Evolutionary conservation across 2,113 vertebrate genomes (phyloP).

Genomic region (Gnathonemus echidnorhynchus): DNA sequence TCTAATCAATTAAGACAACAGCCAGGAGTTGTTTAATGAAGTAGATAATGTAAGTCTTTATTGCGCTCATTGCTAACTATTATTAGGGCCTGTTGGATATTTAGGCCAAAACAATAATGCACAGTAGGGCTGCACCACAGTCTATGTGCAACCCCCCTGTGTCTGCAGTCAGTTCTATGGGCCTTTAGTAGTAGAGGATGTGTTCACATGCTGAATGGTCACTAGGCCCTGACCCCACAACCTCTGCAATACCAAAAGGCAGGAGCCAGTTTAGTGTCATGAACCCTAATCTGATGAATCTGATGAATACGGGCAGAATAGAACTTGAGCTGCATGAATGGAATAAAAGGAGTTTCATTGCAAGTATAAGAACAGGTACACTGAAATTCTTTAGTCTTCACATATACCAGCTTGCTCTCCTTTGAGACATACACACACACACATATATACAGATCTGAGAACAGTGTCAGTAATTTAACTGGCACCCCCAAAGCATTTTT

Average conservation of each 20-base stretch:
- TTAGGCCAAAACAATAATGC: neutral
- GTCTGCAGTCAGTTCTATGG: neutral
- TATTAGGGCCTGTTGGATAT: neutral
- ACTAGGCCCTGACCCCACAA: neutral
- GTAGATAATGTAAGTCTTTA: neutral
- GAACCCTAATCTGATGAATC: neutral
- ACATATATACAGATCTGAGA: neutral
- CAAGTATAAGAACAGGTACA: neutral
- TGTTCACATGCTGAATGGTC: neutral
- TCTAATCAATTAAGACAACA: slow-evolving; percentile 10
- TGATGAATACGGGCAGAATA: neutral
- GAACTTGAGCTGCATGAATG: neutral
- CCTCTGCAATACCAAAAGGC: neutral
- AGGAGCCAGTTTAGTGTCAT: neutral
- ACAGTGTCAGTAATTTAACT: neutral
- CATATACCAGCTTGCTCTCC: neutral
- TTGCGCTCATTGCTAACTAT: neutral
- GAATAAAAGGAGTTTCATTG: neutral
- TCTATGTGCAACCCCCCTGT: neutral
- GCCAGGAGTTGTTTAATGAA: neutral
- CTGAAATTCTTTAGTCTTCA: neutral
- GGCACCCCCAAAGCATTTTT: neutral
- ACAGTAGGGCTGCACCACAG: neutral
- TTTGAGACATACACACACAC: neutral
- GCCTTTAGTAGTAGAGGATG: neutral